Evolutionary conservation across 2,888 invertebrate species (phyloP).

Genomic region (Nezara viridula): DNA sequence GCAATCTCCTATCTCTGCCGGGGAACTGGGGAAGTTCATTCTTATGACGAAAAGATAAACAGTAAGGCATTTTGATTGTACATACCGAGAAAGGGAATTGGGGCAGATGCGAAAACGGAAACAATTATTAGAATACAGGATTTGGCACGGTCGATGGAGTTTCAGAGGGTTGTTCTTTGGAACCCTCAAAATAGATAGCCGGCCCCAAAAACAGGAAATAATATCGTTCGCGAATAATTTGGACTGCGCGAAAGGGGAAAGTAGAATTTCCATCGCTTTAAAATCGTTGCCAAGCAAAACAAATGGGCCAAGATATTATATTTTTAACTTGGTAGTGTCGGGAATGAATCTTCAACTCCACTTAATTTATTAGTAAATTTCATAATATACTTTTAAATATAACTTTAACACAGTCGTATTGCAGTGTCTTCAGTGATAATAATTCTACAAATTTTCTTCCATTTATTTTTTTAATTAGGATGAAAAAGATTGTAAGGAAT

Average conservation of each 20-base stretch:
- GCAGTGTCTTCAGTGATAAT: too few species aligned
- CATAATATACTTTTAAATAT: too few species aligned
- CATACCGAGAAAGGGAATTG: neutral
- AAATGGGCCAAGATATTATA: neutral
- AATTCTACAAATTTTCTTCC: too few species aligned
- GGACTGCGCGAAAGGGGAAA: slow-evolving; percentile 17
- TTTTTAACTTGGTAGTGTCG: neutral
- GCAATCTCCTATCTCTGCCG: neutral
- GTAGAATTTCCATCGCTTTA: neutral
- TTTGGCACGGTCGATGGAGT: neutral
- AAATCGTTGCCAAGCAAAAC: neutral
- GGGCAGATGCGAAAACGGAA: neutral
- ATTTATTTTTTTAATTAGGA: too few species aligned
- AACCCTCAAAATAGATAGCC: neutral
- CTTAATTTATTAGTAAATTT: neutral
- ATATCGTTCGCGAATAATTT: neutral
- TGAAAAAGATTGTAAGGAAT: too few species aligned
- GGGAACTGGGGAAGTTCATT: neutral
- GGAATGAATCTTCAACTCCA: neutral
- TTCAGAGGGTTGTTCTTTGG: neutral
- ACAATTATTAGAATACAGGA: neutral
- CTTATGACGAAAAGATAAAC: neutral
- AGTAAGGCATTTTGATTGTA: neutral
- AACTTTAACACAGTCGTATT: too few species aligned
- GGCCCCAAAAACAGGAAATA: neutral